Base-by-base conservation (phyloP, 2,797 vertebrate genomes). In the Enteromius viviparus region DNA sequence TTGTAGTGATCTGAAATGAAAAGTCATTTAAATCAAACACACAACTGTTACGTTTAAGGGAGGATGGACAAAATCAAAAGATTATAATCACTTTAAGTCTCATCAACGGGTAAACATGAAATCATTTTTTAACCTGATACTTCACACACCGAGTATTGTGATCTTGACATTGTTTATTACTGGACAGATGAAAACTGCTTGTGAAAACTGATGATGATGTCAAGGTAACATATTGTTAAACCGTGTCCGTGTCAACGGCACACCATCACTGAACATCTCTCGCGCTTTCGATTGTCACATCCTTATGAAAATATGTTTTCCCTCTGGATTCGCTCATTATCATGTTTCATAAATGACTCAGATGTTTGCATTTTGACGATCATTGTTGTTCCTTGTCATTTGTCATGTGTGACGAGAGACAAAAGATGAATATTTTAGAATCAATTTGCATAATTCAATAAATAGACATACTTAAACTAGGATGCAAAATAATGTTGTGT, bases 21-120 rank as follows among this genome's bases (percentile, higher is more conserved):
- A 21, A 58, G 70, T 9, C 3, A 37, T 51, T 60, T 60, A 26
- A 60, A 26, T 58, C 66, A 60, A 10, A 58, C 51, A 29, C 12
- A n/a, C 64, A 62, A 29, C 17, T 5, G 76, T 72, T 75, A 40
- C 37, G 45, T 68, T 21, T 6, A 29, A 42, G 23, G 26, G 17
- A 82, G 60, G 15, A 82, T 45, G 37, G 49, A 19, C 34, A 32
- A 19, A 17, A 70, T 83, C 62, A 91, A 62, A 87, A 87, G 87
- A 86, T 89, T 87, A 75, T 87, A 62, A 87, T 82, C 21, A 83
- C 81, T 82, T 89, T 87, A 37, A 83, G 81, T 87, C 85, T 49
- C 14, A n/a, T 49, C 14, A 15, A n/a, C 9, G 51, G 82, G 66
- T 51, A 6, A 29, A 71, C 10, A 26, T 49, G 80, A 86, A 92